Percentiles rank a stretch among this genome's conserved stretches.
Conservation (phyloP, 2,113 vertebrate species). For the Epinephelus cyanopodus region DNA sequence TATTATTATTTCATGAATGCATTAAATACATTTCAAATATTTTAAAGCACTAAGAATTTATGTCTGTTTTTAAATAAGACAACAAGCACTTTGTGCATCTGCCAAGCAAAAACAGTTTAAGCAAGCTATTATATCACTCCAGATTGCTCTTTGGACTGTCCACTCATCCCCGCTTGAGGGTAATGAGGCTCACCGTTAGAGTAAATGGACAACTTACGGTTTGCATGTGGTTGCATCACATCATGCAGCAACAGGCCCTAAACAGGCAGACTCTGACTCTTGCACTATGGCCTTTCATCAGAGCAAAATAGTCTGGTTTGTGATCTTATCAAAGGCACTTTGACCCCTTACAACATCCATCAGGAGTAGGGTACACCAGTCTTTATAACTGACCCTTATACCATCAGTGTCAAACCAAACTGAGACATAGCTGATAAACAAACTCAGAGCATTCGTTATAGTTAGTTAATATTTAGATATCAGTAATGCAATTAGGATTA, state of each 20-base stretch:
- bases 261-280: constrained; percentile 50
- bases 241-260: constrained; percentile 49
- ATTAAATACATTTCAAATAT: background rate
- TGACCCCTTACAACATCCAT: constrained; percentile 57
- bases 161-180: background rate
- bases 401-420: background rate
- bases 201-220: constrained; percentile 12
- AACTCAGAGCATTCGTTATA: background rate
- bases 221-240: constrained; percentile 54
- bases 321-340: constrained; percentile 73
- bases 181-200: background rate
- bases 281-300: constrained; percentile 45
- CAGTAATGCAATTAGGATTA: background rate
- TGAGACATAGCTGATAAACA: background rate
- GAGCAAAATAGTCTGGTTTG: constrained; percentile 25
- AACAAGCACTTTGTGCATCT: background rate
- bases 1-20: too few species aligned
- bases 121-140: background rate
- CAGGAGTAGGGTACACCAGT: constrained; percentile 14
- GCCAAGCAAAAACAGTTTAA: background rate
- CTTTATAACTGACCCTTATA: background rate
- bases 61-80: background rate
- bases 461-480: background rate
- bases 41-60: background rate
- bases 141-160: constrained; percentile 6